A percentile compares a stretch with the other conserved stretches of the same genome.
Conservation (phyloP, 2,888 invertebrate species). For the Drosophila percnosoma region DNA sequence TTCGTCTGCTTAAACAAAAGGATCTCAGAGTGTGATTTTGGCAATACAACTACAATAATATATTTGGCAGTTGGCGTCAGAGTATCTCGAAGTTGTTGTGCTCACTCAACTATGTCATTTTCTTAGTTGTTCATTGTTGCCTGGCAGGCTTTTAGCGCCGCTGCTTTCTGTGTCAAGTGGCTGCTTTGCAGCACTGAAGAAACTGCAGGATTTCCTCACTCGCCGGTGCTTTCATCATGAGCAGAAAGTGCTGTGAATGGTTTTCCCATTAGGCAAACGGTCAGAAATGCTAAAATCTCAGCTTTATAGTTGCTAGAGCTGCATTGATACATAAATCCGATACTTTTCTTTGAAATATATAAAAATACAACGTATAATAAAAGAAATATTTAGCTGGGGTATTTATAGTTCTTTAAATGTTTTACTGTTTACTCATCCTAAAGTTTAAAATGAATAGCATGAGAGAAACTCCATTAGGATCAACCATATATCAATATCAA, state of each 20-base stretch:
- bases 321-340: background rate
- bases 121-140: slow-evolving; percentile 17
- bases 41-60: background rate
- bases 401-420: background rate
- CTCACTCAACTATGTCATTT: slow-evolving; percentile 1
- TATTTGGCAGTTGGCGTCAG: background rate
- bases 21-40: background rate
- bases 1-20: background rate
- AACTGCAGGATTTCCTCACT: slow-evolving; percentile 56
- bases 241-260: slow-evolving; percentile 46
- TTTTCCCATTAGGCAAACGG: slow-evolving; percentile 49
- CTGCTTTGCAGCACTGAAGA: slow-evolving; percentile 6
- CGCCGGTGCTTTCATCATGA: slow-evolving; percentile 39
- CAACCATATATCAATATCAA: background rate
- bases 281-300: slow-evolving; percentile 3
- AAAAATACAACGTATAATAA: background rate
- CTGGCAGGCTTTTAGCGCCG: slow-evolving; percentile 51
- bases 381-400: background rate
- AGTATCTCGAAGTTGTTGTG: background rate
- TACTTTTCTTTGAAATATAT: background rate
- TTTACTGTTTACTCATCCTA: background rate
- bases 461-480: background rate
- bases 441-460: background rate
- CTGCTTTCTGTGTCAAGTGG: slow-evolving; percentile 54
- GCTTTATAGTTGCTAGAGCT: background rate